Evolutionary conservation across 2,113 vertebrate species (phyloP), one percentile per base, ranked within the genome.

Genomic region (Phrynosoma blainvillii): DNA sequence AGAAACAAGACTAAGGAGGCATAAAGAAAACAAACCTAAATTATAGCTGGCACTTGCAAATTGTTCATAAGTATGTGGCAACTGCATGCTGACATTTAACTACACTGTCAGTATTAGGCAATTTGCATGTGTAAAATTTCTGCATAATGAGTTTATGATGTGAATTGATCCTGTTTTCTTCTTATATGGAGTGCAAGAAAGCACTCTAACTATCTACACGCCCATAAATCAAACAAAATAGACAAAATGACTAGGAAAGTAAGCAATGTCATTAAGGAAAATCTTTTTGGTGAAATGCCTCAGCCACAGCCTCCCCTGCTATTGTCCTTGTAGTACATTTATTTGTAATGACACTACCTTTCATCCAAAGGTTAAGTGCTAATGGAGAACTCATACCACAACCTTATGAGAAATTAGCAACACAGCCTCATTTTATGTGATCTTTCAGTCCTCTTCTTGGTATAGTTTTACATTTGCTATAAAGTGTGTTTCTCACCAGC

Each of bases 41-140:
- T 84, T 91, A 89, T 88, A 91, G 91, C 14, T 94, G 92, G 91
- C 92, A 93, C 95, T 95, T 94, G 87, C 75, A 94, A 96, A 91
- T 92, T 94, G 81, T 95, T 96, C 92, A 79, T 93, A 93, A 93
- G 90, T 93, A 94, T 92, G 87, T 94, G 93, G 90, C 88, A 93
- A 93, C 80, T 93, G 80, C 83, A 94, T 88, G 83, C 78, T 82
- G 90, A 91, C 95, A 92, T 95, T 95, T 95, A 96, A 95, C 81
- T 94, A 92, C 92, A 92, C 87, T 92, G 40, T 93, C 94, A 95
- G 95, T 95, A 94, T 89, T 87, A 93, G 90, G 87, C 91, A 93
- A 95, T 96, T 96, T 95, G 90, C 90, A 95, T 95, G 94, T 92
- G 83, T 91, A 96, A 94, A 92, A 95, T 89, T 89, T 95, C 47